Base-by-base conservation (phyloP, 2,113 vertebrate genomes). In the Hippopotamus amphibius region DNA sequence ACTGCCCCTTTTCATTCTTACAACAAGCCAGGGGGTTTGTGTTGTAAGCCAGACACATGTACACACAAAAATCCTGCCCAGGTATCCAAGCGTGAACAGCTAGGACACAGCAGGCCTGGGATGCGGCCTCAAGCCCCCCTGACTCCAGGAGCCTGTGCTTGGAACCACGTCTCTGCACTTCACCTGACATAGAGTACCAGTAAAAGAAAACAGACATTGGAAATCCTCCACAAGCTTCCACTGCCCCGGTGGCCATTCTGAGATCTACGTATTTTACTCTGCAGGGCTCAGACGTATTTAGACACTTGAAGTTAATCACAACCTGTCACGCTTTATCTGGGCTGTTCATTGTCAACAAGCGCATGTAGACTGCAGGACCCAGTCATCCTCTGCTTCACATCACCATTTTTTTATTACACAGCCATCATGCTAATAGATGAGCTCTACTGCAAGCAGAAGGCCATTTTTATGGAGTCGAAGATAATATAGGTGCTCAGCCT, bases 281-380 rank as follows among this genome's bases (percentile, higher is more conserved):
- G 28, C 71, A 63, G 84, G 53, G 71, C 26, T 88, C 80, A 80
- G 57, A 76, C 26, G 0, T 57, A 79, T 46, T 95, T 82, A 81
- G 76, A 80, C 30, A 96, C 93, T 86, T 68, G 41, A 57, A 83
- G 74, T 90, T 95, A 90, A 97, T 97, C 81, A 72, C 72, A 76
- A 63, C 85, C 80, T 92, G 94, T 85, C 96, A 82, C 71, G 61
- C 1, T 91, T 41, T 84, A 66, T 92, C 84, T 90, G 93, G 1
- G 3, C 95, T 95, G 65, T 82, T 95, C 85, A 77, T 92, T 91
- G 76, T 97, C 95, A 92, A 24, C 33, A 46, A 88, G 71, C n/a
- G 71, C 53, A 66, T 66, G 63, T 17, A 90, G 94, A 81, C 2
- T 4, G 86, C 28, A 46, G 24, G 63, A 68, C 17, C n/a, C 83